Evolutionary conservation across 2,113 vertebrate genomes (phyloP).

Genomic region (Cyanoderma ruficeps): DNA sequence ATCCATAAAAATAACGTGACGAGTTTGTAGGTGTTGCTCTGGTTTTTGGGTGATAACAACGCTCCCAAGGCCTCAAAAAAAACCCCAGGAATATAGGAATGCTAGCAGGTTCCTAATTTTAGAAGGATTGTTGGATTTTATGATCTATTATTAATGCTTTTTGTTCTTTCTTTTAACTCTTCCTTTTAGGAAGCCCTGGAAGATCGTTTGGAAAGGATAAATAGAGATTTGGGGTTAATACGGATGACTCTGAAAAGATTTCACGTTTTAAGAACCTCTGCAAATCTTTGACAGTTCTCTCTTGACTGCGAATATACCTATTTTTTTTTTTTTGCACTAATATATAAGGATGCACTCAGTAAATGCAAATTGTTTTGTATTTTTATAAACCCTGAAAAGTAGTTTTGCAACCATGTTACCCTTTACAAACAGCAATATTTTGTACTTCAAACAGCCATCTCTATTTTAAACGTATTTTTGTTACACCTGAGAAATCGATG

Average conservation of each 20-base stretch:
- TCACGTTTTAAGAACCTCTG: slow-evolving; percentile 89
- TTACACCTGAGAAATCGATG: slow-evolving; percentile 71
- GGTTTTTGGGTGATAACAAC: neutral
- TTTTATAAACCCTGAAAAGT: slow-evolving; percentile 67
- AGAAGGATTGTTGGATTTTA: neutral
- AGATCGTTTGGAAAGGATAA: slow-evolving; percentile 90
- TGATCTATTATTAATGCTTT: neutral
- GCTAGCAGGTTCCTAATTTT: neutral
- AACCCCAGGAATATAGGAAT: neutral
- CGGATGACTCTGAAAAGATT: slow-evolving; percentile 96
- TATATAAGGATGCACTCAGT: slow-evolving; percentile 71
- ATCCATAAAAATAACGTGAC: neutral
- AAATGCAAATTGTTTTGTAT: slow-evolving; percentile 76
- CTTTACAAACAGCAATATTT: slow-evolving; percentile 76
- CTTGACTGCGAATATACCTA: slow-evolving; percentile 48
- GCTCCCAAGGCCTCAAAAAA: neutral
- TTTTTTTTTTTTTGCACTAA: slow-evolving; percentile 71
- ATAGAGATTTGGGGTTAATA: slow-evolving; percentile 88
- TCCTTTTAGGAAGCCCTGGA: slow-evolving; percentile 87
- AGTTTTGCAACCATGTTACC: slow-evolving; percentile 72
- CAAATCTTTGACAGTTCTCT: slow-evolving; percentile 81
- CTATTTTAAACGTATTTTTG: slow-evolving; percentile 80
- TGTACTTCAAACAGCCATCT: slow-evolving; percentile 75
- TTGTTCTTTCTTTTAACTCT: neutral
- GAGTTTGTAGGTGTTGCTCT: neutral